These are phyloP conservation scores for Scotopteryx bipunctaria DNA, from an alignment of 2,888 invertebrate genomes.

Conservation along the genomic window DNA sequence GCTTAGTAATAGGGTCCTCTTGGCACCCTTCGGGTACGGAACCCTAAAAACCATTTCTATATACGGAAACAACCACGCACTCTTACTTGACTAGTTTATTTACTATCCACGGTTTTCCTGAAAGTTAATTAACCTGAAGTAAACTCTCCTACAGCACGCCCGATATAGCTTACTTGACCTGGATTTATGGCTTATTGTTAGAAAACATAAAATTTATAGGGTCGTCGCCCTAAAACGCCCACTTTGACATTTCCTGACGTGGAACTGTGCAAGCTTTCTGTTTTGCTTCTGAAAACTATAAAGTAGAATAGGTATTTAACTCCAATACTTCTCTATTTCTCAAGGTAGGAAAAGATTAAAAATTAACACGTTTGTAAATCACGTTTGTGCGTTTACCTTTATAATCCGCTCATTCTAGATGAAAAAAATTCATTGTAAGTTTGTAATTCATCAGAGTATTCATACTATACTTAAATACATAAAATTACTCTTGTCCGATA, in stretches of 20 bases:
- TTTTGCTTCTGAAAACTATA: slow-evolving; percentile 12
- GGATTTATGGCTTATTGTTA: slow-evolving; percentile 63
- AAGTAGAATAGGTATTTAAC: no score
- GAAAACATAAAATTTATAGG: slow-evolving; percentile 58
- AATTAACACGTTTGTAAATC: no score
- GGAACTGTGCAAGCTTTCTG: slow-evolving; percentile 30
- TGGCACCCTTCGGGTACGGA: no score
- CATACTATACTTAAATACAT: no score
- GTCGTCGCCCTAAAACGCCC: slow-evolving; percentile 48
- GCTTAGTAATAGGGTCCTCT: background rate
- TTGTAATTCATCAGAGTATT: no score
- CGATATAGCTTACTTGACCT: slow-evolving; percentile 46
- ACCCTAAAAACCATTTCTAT: background rate
- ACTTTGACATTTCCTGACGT: slow-evolving; percentile 42
- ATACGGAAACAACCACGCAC: background rate
- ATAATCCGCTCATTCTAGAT: no score
- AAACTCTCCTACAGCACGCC: slow-evolving; percentile 40
- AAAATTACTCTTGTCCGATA: no score
- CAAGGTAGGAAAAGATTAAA: no score
- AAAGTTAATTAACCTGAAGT: slow-evolving; percentile 44
- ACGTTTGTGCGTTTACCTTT: no score
- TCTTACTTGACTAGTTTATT: slow-evolving; percentile 1
- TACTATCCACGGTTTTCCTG: slow-evolving; percentile 22
- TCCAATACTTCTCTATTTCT: no score
- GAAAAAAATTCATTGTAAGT: no score